Percentiles rank a stretch among this genome's conserved stretches.
phyloP scores from a whole-genome alignment of 2,797 vertebrate species.

The Calcarius lapponicus region DNA sequence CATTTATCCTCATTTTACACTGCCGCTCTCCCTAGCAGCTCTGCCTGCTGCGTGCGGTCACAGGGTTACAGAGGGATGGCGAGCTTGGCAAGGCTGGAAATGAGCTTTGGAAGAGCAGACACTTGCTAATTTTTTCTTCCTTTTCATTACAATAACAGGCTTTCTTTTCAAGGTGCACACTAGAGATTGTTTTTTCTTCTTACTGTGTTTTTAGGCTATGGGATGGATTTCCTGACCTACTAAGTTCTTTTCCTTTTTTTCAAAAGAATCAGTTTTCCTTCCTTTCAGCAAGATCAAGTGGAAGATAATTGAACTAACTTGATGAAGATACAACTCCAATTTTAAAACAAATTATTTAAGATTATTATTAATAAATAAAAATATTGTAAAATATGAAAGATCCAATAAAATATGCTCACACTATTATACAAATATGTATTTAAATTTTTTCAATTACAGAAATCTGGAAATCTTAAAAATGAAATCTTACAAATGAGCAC shows the following conservation, averaged over 20 bases:
- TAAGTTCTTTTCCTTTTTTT: neutral
- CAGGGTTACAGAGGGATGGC: neutral
- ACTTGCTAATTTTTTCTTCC: neutral
- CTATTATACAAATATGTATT: neutral
- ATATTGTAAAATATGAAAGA: neutral
- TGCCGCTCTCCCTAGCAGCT: neutral
- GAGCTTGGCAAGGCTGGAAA: neutral
- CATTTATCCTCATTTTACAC: neutral
- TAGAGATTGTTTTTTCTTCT: neutral
- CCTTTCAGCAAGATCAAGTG: neutral
- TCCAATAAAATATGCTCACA: neutral
- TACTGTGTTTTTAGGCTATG: neutral
- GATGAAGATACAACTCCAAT: neutral
- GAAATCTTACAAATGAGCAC: neutral
- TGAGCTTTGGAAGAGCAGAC: neutral
- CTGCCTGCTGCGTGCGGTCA: rapidly evolving
- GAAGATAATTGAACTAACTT: neutral
- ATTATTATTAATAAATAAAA: neutral
- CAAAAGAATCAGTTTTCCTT: neutral
- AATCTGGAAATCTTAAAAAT: neutral
- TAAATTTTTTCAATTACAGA: neutral
- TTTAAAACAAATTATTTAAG: neutral
- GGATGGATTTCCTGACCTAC: neutral
- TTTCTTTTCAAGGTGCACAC: neutral
- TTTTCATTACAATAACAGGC: neutral